Conservation (phyloP, 2,113 vertebrate genomes). For the Spermophilus dauricus region DNA sequence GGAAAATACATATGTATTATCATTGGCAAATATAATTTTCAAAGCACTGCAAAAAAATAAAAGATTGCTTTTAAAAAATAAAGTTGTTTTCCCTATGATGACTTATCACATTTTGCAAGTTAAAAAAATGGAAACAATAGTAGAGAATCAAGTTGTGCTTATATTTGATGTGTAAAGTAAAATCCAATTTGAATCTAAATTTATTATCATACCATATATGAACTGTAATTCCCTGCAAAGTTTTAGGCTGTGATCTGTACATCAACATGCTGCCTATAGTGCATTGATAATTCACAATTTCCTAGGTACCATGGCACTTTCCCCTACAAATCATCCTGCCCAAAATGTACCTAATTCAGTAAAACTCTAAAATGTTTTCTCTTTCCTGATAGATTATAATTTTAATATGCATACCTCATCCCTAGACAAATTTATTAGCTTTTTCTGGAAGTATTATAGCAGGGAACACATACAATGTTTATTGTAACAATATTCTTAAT, state of each 20-base stretch:
- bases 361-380: slow-evolving; percentile 20
- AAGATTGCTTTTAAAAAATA: slow-evolving; percentile 45
- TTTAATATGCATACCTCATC: background rate
- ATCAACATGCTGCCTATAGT: background rate
- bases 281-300: background rate
- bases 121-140: slow-evolving; percentile 13
- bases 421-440: background rate
- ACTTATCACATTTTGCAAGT: background rate
- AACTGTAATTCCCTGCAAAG: slow-evolving; percentile 19
- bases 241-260: background rate
- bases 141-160: background rate
- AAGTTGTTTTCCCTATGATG: slow-evolving; percentile 51
- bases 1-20: background rate
- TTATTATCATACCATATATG: background rate
- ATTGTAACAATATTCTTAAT: background rate
- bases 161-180: slow-evolving; percentile 32
- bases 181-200: background rate
- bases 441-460: background rate
- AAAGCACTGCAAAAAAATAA: background rate
- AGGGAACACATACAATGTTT: background rate
- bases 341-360: background rate
- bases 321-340: background rate
- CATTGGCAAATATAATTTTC: slow-evolving; percentile 6
- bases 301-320: background rate
- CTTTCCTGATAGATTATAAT: background rate